Evolutionary conservation across 2,113 vertebrate species (phyloP), one percentile per base, ranked within the genome.

Genomic region (Vidua macroura): DNA sequence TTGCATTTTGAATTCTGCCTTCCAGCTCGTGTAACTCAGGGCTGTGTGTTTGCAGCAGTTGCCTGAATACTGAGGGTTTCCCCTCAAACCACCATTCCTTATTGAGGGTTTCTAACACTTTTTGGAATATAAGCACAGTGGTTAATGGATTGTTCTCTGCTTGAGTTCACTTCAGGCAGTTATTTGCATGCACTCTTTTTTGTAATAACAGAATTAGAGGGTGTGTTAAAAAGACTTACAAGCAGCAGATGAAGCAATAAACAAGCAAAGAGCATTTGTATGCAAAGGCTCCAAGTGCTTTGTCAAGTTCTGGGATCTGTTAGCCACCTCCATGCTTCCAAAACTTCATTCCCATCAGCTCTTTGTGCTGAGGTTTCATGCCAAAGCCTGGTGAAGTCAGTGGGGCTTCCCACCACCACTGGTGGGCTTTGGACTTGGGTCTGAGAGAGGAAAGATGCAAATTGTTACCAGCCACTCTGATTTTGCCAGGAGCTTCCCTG

Each of bases 171-270:
- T 92, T 79, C 84, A 51, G 82, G 82, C 89, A 28, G 23, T 74
- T 85, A 56, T 60, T 96, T 93, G 76, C 83, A 70, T 94, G 60
- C 68, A 25, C 33, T 90, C 78, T 78, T 83, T 76, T 94, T 83
- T 88, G 43, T 90, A 79, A 72, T 79, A 93, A 72, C 67, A 83
- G 83, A 79, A 92, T 90, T 64, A 86, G 92, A 92, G 90, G 72
- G 85, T 33, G 60, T 90, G 73, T 92, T 96, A 75, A 72, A 80
- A 94, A 90, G 80, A 56, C 75, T 79, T 73, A 63, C 0, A 66
- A 95, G 73, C 73, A 76, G 56, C 60, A 90, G 92, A 90, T 90
- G 87, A 90, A 95, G 92, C 92, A 94, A 88, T 28, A 63, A 79
- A 84, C 73, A 75, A 83, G 86, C 35, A 83, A 93, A 88, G 24